These are phyloP conservation scores for Caenorhabditis virilis DNA, from an alignment of 2,888 invertebrate genomes.

Conservation along the genomic window DNA sequence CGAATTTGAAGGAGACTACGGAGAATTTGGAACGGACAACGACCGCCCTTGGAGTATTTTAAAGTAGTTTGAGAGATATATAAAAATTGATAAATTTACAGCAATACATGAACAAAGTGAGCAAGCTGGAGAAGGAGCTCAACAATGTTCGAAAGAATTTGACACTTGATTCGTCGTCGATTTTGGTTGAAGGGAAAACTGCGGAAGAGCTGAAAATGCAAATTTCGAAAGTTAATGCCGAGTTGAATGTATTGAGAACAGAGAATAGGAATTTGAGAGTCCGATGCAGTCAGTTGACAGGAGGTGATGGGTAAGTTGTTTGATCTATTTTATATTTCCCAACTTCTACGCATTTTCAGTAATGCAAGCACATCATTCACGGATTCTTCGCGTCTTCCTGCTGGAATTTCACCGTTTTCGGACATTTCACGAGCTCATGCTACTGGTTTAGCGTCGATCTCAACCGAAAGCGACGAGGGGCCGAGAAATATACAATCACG, in stretches of 20 bases:
- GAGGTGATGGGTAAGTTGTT: constrained; percentile 2
- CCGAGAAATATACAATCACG: too few relatives aligned
- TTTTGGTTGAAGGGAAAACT: constrained; percentile 17
- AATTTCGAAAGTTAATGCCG: constrained; percentile 17
- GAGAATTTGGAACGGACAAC: background rate
- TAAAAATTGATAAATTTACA: too few relatives aligned
- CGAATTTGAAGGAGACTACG: constrained; percentile 8
- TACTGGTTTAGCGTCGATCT: constrained; percentile 1
- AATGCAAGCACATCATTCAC: constrained; percentile 21
- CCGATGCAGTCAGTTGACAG: constrained; percentile 30
- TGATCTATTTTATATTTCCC: background rate
- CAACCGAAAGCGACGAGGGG: too few relatives aligned
- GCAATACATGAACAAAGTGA: constrained; percentile 40
- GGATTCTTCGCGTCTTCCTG: constrained; percentile 17
- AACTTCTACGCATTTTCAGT: background rate
- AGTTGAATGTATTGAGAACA: constrained; percentile 20
- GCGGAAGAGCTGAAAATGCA: constrained; percentile 18
- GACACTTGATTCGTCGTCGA: constrained; percentile 17
- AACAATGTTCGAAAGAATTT: constrained; percentile 16
- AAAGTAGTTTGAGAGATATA: too few relatives aligned
- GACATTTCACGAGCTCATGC: background rate
- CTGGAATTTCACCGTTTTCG: constrained; percentile 16
- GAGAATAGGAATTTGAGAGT: constrained; percentile 26
- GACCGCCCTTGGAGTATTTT: background rate
- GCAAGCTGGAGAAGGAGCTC: constrained; percentile 22